phyloP scores from a whole-genome alignment of 1,140 invertebrate genomes.

The Wiebesia pumilae region DNA sequence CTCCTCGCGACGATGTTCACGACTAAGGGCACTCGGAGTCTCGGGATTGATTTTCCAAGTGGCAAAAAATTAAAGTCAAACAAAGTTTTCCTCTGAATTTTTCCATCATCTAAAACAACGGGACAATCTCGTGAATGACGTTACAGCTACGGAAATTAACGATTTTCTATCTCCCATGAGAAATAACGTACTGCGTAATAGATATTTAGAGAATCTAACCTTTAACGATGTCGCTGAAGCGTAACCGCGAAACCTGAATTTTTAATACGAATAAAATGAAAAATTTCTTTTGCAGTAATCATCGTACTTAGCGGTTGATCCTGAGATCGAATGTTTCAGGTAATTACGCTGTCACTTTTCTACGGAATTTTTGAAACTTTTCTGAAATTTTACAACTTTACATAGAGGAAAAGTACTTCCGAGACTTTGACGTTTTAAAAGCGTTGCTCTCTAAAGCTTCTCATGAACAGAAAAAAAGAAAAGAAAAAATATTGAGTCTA shows the following conservation, averaged over 20 bases:
- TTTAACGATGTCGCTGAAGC: background rate
- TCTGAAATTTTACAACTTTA: slow-evolving; percentile 53
- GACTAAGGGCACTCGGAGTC: slow-evolving; percentile 37
- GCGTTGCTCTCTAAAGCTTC: slow-evolving; percentile 27
- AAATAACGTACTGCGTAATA: background rate
- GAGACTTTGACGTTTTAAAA: slow-evolving; percentile 48
- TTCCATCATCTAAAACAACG: slow-evolving; percentile 11
- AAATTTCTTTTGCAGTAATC: background rate
- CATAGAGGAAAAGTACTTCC: slow-evolving; percentile 48
- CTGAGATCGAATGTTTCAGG: slow-evolving; percentile 6
- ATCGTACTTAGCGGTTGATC: slow-evolving; percentile 4
- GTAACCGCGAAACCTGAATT: background rate
- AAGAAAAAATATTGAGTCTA: slow-evolving; percentile 14
- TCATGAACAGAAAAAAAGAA: background rate
- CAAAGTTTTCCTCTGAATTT: slow-evolving; percentile 10
- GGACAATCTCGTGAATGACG: slow-evolving; percentile 10
- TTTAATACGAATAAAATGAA: background rate
- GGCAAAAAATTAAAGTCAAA: background rate
- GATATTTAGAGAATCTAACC: slow-evolving; percentile 10
- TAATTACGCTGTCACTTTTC: slow-evolving; percentile 51
- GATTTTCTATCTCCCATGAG: background rate
- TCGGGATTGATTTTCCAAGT: slow-evolving; percentile 44
- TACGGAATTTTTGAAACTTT: slow-evolving; percentile 50
- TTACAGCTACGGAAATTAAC: background rate
- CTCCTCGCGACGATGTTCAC: background rate